These are phyloP conservation scores for Microplitis demolitor DNA, from an alignment of 1,140 invertebrate genomes.

Conservation along the genomic window DNA sequence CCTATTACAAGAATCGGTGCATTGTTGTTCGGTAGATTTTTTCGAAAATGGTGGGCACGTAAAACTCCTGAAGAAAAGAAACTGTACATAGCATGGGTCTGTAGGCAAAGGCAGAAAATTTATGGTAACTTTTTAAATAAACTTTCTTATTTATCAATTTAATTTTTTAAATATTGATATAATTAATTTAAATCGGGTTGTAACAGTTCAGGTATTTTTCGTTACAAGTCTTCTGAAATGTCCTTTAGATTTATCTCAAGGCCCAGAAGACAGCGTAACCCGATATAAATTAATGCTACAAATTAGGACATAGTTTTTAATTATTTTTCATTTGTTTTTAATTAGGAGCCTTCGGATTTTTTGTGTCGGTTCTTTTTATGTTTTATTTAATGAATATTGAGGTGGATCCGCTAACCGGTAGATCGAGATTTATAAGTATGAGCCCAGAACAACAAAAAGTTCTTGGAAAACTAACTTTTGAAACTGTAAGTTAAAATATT, in stretches of 20 bases:
- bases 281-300: background rate
- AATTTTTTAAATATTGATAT: background rate
- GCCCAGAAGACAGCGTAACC: too few species aligned
- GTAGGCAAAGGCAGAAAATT: conserved; percentile 32
- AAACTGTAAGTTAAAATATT: conserved; percentile 32
- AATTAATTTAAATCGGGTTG: background rate
- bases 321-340: conserved; percentile 22
- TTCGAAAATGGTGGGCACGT: conserved; percentile 61
- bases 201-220: background rate
- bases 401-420: conserved; percentile 61
- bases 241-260: too few species aligned
- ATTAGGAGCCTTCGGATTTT: conserved; percentile 38
- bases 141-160: background rate
- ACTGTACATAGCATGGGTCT: conserved; percentile 41
- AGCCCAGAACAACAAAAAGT: conserved; percentile 58
- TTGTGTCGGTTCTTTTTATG: conserved; percentile 32
- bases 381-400: conserved; percentile 63
- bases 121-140: conserved; percentile 30
- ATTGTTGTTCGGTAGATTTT: conserved; percentile 49
- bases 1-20: conserved; percentile 48
- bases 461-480: conserved; percentile 45
- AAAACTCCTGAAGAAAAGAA: conserved; percentile 50
- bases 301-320: background rate
- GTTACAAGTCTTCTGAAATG: too few species aligned
- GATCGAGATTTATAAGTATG: conserved; percentile 63